phyloP scores from a whole-genome alignment of 2,888 invertebrate species.

The Campaea margaritaria region DNA sequence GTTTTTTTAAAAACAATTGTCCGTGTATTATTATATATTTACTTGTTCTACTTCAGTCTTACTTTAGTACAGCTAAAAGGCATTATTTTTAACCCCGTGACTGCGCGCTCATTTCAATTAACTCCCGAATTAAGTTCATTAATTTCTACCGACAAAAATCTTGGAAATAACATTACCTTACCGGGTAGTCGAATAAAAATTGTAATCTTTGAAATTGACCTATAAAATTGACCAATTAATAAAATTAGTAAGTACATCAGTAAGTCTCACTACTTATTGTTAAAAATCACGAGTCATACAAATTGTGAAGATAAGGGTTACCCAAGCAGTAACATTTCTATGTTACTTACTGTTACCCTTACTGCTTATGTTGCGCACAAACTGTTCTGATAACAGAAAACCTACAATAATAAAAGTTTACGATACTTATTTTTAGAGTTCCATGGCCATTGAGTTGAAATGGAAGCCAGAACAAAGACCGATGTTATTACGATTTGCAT shows the following conservation, averaged over 20 bases:
- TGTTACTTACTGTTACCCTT: background rate
- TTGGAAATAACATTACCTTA: background rate
- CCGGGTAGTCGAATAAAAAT: background rate
- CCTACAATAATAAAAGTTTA: slow-evolving; percentile 50
- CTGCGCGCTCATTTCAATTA: too few species aligned
- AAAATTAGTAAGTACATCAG: slow-evolving; percentile 1
- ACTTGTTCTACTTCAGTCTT: too few species aligned
- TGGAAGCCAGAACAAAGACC: background rate
- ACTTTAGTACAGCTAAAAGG: too few species aligned
- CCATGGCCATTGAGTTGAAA: background rate
- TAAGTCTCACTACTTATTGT: slow-evolving; percentile 1
- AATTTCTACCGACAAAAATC: background rate
- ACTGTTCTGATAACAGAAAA: slow-evolving; percentile 22
- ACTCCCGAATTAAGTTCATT: background rate
- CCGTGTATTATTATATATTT: too few species aligned
- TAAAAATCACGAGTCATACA: slow-evolving; percentile 3
- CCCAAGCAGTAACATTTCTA: background rate
- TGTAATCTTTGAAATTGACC: slow-evolving; percentile 2
- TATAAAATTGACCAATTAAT: background rate
- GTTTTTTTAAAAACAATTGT: too few species aligned
- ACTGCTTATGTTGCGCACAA: slow-evolving; percentile 3
- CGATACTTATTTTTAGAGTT: slow-evolving; percentile 34
- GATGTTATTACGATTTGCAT: background rate
- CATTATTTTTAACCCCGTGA: too few species aligned
- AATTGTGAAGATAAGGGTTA: slow-evolving; percentile 7